Evolutionary conservation across 1,140 invertebrate species (phyloP).

Genomic region (Drosophila nannoptera): DNA sequence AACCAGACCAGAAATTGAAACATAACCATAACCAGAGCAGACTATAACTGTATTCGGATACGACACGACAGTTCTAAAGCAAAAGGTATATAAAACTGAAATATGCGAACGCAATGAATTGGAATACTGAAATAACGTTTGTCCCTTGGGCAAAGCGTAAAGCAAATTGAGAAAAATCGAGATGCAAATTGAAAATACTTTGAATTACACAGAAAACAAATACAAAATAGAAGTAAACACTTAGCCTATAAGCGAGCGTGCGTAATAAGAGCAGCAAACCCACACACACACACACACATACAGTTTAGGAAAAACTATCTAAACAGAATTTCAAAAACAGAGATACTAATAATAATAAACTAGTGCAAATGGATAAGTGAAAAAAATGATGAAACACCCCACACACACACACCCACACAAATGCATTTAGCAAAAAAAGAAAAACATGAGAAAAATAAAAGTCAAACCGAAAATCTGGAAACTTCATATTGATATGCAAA

Average conservation of each 20-base stretch:
- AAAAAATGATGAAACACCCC: not conserved
- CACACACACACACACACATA: slow-evolving; percentile 19
- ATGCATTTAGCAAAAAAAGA: too few species aligned
- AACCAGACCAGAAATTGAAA: slow-evolving; percentile 19
- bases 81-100: slow-evolving; percentile 21
- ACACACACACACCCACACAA: slow-evolving; percentile 5
- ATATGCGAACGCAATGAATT: not conserved
- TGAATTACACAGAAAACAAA: slow-evolving; percentile 23
- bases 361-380: too few species aligned
- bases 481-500: too few species aligned
- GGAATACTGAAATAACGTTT: slow-evolving; percentile 7
- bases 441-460: too few species aligned
- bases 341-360: not conserved
- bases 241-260: too few species aligned
- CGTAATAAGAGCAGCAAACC: slow-evolving; percentile 11
- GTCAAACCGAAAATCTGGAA: too few species aligned
- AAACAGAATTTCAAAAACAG: slow-evolving; percentile 17
- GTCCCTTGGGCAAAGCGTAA: not conserved
- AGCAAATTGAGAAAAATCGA: slow-evolving; percentile 15
- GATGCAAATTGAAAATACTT: slow-evolving; percentile 21
- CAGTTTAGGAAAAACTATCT: slow-evolving; percentile 31
- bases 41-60: slow-evolving; percentile 23
- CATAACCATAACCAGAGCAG: slow-evolving; percentile 10
- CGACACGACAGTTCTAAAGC: slow-evolving; percentile 43
- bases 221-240: slow-evolving; percentile 12